These are phyloP conservation scores for Melanotaenia pygmaea DNA, from an alignment of 2,797 vertebrate genomes.

Conservation along the genomic window DNA sequence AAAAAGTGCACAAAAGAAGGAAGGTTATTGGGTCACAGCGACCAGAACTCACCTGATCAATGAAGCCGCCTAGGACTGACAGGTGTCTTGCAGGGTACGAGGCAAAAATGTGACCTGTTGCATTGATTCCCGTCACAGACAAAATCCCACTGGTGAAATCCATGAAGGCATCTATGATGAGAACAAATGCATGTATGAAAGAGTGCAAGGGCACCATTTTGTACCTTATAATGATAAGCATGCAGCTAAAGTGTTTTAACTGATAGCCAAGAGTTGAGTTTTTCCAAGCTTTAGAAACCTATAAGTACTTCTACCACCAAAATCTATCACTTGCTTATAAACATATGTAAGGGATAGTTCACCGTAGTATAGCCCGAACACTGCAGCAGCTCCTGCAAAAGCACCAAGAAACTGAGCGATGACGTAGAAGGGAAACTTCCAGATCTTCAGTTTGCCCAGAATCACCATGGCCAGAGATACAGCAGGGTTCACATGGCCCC, in stretches of 20 bases:
- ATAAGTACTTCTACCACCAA: background rate
- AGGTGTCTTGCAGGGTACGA: slow-evolving; percentile 93
- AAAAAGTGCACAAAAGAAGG: background rate
- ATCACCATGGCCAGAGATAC: slow-evolving; percentile 96
- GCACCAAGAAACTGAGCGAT: slow-evolving; percentile 93
- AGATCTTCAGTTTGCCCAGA: slow-evolving; percentile 92
- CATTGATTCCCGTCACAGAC: slow-evolving; percentile 91
- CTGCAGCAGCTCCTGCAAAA: slow-evolving; percentile 89
- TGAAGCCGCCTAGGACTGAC: slow-evolving; percentile 89
- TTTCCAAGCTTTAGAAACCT: background rate
- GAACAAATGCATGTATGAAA: background rate
- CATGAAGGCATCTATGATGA: slow-evolving; percentile 89
- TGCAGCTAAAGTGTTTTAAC: slow-evolving; percentile 9
- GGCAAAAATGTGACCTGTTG: slow-evolving; percentile 95
- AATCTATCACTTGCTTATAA: background rate
- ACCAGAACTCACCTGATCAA: slow-evolving; percentile 89
- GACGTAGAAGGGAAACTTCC: slow-evolving; percentile 93
- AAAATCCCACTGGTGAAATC: slow-evolving; percentile 88
- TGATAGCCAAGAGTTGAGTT: background rate
- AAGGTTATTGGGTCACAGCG: slow-evolving; percentile 29
- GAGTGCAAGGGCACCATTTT: background rate
- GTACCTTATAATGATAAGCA: background rate
- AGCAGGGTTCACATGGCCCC: slow-evolving; percentile 89
- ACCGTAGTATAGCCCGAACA: slow-evolving; percentile 95
- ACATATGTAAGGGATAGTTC: slow-evolving; percentile 45